These are phyloP conservation scores for Chaenocephalus aceratus DNA, from an alignment of 2,113 vertebrate genomes.

Conservation along the genomic window DNA sequence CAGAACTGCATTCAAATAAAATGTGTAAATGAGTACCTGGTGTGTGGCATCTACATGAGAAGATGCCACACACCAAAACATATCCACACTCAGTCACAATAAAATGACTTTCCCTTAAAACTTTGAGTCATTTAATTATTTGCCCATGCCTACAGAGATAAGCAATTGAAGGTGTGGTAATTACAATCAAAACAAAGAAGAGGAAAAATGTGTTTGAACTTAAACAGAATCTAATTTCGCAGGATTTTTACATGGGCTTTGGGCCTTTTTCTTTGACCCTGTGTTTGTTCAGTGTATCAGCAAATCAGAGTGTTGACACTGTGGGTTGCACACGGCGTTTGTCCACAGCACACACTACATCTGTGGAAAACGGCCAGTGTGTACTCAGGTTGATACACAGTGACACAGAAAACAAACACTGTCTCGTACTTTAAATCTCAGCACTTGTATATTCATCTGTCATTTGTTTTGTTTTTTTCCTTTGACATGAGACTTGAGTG, in stretches of 20 bases:
- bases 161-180: background rate
- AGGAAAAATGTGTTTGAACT: background rate
- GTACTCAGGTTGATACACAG: constrained; percentile 68
- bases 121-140: constrained; percentile 18
- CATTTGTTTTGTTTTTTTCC: constrained; percentile 43
- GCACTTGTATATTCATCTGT: constrained; percentile 12
- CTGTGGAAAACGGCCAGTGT: constrained; percentile 66
- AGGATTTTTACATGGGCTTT: constrained; percentile 12
- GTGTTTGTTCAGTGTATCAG: constrained; percentile 63
- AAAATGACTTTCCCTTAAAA: constrained; percentile 11
- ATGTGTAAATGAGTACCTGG: constrained; percentile 13
- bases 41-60: too few species aligned
- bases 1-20: constrained; percentile 9
- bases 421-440: constrained; percentile 37
- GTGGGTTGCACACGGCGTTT: constrained; percentile 53
- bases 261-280: constrained; percentile 59
- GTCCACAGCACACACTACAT: constrained; percentile 61
- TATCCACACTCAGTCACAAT: constrained; percentile 1
- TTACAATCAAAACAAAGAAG: background rate
- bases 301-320: constrained; percentile 52
- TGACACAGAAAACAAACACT: constrained; percentile 52
- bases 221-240: background rate
- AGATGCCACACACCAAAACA: too few species aligned
- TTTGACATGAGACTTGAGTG: constrained; percentile 17
- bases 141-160: background rate